Conservation (phyloP, 2,888 invertebrate genomes). For the Meloe dianella region DNA sequence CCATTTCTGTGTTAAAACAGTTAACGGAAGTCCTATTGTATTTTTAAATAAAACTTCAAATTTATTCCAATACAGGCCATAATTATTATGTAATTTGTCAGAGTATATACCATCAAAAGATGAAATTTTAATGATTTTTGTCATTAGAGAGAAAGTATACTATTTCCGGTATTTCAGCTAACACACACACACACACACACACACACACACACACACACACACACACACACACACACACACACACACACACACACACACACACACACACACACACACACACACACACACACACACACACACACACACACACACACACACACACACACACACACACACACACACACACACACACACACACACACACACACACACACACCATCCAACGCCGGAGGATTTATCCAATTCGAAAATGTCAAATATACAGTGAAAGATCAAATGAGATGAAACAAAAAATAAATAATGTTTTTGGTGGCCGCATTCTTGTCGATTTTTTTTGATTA, state of each 20-base stretch:
- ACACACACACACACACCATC: too few relatives aligned
- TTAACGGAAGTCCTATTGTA: slow-evolving; percentile 1
- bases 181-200: too few relatives aligned
- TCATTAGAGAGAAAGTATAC: not conserved
- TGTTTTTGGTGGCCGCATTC: not conserved
- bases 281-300: too few relatives aligned
- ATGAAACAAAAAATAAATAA: not conserved
- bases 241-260: too few relatives aligned
- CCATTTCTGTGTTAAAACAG: not conserved
- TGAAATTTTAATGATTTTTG: not conserved
- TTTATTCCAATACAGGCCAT: not conserved
- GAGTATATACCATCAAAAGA: not conserved
- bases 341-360: too few relatives aligned
- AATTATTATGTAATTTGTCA: not conserved
- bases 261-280: too few relatives aligned
- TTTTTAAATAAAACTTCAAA: not conserved
- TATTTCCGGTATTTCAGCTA: not conserved
- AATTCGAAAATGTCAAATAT: not conserved
- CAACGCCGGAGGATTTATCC: not conserved
- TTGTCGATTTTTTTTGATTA: not conserved
- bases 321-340: too few relatives aligned
- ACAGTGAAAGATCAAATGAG: not conserved
- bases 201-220: too few relatives aligned
- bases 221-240: too few relatives aligned
- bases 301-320: too few relatives aligned